A percentile compares a stretch with the other conserved stretches of the same genome.
These are phyloP conservation scores for Tragelaphus oryx DNA, from an alignment of 2,797 vertebrate genomes.

Conservation along the genomic window DNA sequence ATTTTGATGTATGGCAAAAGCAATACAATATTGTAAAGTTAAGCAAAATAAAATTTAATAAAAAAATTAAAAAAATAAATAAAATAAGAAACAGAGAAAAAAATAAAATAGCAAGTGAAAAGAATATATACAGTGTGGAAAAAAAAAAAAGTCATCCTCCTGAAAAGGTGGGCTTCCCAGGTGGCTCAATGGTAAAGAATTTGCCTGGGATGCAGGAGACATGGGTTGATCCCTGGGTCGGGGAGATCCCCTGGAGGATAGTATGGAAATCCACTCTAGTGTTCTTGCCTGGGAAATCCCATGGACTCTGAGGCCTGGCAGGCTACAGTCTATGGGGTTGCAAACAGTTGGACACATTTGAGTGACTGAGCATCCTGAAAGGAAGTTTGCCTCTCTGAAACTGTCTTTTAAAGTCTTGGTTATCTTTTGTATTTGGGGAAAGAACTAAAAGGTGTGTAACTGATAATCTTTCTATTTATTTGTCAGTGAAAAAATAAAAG, in stretches of 20 bases:
- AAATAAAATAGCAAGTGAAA: no score
- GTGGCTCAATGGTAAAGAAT: background rate
- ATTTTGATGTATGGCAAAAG: no score
- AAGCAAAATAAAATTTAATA: no score
- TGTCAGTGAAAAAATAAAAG: background rate
- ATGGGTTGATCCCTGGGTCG: background rate
- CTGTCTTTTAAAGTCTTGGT: background rate
- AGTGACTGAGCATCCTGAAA: background rate
- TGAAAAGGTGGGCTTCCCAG: background rate
- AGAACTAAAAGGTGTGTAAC: background rate
- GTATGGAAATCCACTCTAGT: background rate
- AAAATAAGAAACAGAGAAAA: no score
- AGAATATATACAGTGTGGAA: no score
- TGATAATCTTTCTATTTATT: background rate
- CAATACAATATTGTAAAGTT: no score
- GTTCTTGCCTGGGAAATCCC: background rate
- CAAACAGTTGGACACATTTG: background rate
- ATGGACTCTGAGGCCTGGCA: background rate
- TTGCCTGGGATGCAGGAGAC: background rate
- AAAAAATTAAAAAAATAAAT: no score
- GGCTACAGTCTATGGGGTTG: background rate
- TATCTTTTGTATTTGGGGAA: background rate
- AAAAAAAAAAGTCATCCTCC: background rate
- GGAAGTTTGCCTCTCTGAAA: background rate
- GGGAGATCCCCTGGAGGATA: background rate